Evolutionary conservation across 2,888 invertebrate species (phyloP).

Genomic region (Tipula unca): DNA sequence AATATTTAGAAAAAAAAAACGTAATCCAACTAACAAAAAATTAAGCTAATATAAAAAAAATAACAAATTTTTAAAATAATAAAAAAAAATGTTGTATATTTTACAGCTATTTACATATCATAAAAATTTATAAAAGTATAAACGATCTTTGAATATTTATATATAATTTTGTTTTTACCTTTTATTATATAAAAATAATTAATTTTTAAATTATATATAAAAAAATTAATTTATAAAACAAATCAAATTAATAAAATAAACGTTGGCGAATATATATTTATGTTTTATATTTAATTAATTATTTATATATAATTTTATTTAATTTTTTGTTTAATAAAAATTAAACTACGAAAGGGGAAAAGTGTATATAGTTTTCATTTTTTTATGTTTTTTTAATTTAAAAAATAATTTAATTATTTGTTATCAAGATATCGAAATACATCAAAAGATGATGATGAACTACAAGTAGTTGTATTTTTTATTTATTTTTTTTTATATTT

Average conservation of each 20-base stretch:
- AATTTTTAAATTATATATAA: constrained; percentile 26
- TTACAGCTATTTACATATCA: constrained; percentile 20
- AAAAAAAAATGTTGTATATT: neutral
- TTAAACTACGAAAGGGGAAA: constrained; percentile 14
- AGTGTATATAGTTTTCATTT: neutral
- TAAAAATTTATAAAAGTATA: constrained; percentile 20
- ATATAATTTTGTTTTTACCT: neutral
- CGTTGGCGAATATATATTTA: constrained; percentile 20
- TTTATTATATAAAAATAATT: neutral
- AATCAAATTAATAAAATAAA: constrained; percentile 25
- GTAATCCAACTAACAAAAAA: neutral
- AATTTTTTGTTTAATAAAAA: neutral
- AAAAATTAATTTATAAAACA: constrained; percentile 18
- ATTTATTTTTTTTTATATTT: neutral
- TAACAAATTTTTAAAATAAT: neutral
- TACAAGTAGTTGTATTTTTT: neutral
- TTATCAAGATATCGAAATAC: neutral
- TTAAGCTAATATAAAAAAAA: constrained; percentile 2
- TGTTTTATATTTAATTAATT: constrained; percentile 2
- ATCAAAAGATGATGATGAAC: neutral
- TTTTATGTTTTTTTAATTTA: neutral
- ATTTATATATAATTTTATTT: neutral
- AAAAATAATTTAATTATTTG: neutral
- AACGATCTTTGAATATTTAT: constrained; percentile 18
- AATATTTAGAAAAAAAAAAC: neutral